These are phyloP conservation scores for Rhopalosiphum maidis DNA, from an alignment of 1,140 invertebrate species.

Conservation along the genomic window DNA sequence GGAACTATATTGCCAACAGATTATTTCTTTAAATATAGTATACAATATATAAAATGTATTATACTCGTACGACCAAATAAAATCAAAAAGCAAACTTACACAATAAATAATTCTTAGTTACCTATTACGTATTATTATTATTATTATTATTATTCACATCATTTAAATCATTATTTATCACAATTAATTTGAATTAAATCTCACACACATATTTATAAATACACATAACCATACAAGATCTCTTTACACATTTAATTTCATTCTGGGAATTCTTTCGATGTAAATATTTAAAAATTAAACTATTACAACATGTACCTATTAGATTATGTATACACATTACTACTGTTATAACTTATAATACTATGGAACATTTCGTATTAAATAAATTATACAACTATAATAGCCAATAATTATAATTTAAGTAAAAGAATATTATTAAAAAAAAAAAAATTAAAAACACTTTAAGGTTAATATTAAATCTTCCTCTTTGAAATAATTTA, in stretches of 20 bases:
- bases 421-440: neutral
- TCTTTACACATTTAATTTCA: neutral
- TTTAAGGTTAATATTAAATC: neutral
- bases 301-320: neutral
- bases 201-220: neutral
- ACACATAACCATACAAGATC: neutral
- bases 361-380: neutral
- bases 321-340: neutral
- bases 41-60: neutral
- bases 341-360: neutral
- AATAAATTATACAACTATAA: neutral
- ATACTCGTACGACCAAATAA: neutral
- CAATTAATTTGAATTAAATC: neutral
- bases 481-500: neutral
- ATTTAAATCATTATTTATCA: neutral
- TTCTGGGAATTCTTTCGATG: neutral
- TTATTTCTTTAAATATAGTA: neutral
- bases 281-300: neutral
- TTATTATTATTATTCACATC: neutral
- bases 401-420: neutral
- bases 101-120: neutral
- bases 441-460: neutral
- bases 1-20: neutral
- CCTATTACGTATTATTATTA: neutral
- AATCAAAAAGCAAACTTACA: neutral